phyloP scores from a whole-genome alignment of 23 tunicate genomes.

The Styela clava region DNA sequence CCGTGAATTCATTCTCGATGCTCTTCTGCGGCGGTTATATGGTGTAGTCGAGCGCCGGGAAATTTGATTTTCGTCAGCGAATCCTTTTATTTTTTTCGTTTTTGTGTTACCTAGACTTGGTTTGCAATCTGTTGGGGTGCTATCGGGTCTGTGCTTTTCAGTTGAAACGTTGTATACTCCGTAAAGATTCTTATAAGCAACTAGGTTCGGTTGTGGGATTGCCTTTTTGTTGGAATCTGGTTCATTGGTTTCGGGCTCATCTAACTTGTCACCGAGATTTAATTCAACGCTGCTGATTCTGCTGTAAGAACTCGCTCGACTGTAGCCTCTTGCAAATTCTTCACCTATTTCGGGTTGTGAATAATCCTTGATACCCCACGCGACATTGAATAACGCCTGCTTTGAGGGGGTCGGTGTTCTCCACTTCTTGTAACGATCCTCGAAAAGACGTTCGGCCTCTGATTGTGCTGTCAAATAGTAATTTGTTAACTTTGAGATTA shows the following conservation, averaged over 20 bases:
- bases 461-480: conserved; percentile 15
- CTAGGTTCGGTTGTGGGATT: background rate
- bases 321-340: conserved; percentile 33
- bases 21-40: background rate
- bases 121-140: background rate
- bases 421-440: conserved; percentile 37
- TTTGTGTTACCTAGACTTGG: background rate
- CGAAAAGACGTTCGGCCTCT: conserved; percentile 33
- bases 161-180: conserved; percentile 11
- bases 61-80: background rate
- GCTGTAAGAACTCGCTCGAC: background rate
- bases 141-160: background rate
- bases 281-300: background rate
- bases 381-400: conserved; percentile 33
- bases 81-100: background rate
- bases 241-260: conserved; percentile 13
- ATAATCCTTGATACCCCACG: conserved; percentile 61
- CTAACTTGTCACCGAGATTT: background rate
- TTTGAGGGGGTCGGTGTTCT: conserved; percentile 16
- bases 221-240: background rate
- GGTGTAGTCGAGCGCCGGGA: background rate
- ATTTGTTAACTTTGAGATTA: background rate
- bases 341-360: conserved; percentile 58
- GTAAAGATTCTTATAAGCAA: conserved; percentile 9
- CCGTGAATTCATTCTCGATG: background rate